Percentiles rank a stretch among this genome's conserved stretches.
These are phyloP conservation scores for Pionites leucogaster DNA, from an alignment of 2,113 vertebrate species.

Conservation along the genomic window DNA sequence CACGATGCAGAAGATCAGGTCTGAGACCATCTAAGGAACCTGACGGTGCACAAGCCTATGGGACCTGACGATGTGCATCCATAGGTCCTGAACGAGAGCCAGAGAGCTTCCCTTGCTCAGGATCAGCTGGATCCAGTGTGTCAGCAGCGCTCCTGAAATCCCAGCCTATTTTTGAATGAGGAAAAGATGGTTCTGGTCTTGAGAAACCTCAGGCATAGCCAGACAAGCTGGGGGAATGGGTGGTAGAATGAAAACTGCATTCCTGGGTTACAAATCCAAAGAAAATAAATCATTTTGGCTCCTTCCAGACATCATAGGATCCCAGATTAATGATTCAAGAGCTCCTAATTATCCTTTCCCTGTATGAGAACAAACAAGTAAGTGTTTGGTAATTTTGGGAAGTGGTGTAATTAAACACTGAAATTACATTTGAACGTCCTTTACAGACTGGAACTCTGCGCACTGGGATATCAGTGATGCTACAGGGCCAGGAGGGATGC, in stretches of 20 bases:
- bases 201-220: neutral
- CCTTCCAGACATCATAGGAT: neutral
- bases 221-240: neutral
- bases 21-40: neutral
- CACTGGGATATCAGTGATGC: neutral
- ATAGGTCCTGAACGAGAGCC: neutral
- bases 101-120: neutral
- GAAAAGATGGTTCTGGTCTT: neutral
- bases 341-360: slow-evolving; percentile 32
- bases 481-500: neutral
- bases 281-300: slow-evolving; percentile 2
- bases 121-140: neutral
- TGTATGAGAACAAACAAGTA: slow-evolving; percentile 45
- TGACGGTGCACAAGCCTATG: neutral
- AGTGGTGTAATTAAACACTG: slow-evolving; percentile 33
- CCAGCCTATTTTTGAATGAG: neutral
- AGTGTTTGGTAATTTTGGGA: slow-evolving; percentile 27
- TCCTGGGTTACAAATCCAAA: slow-evolving; percentile 3
- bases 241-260: neutral
- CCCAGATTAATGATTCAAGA: slow-evolving; percentile 44
- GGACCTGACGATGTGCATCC: neutral
- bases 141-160: neutral
- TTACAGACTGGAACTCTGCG: neutral
- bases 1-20: neutral
- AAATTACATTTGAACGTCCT: slow-evolving; percentile 25